A percentile compares a stretch with the other conserved stretches of the same genome.
Conservation (phyloP, 2,888 invertebrate genomes). For the Chironomus tentans region DNA sequence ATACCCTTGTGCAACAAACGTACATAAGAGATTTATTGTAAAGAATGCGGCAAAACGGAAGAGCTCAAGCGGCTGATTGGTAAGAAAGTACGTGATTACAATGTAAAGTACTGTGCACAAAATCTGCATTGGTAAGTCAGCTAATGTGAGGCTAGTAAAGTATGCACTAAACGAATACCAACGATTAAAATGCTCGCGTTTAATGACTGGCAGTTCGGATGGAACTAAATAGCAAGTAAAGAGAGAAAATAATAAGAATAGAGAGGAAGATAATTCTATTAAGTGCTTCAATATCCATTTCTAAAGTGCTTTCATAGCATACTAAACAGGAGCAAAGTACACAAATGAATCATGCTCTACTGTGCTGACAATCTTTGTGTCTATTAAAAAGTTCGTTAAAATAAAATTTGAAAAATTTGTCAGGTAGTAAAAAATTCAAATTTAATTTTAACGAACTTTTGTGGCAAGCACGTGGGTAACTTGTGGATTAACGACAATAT, state of each 20-base stretch:
- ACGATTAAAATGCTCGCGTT: slow-evolving; percentile 76
- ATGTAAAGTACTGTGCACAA: slow-evolving; percentile 67
- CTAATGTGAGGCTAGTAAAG: slow-evolving; percentile 66
- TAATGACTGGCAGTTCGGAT: slow-evolving; percentile 67
- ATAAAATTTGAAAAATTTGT: too few relatives aligned
- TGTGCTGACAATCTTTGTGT: too few relatives aligned
- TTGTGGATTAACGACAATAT: background rate
- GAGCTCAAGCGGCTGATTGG: slow-evolving; percentile 72
- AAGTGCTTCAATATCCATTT: too few relatives aligned
- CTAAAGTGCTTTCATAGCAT: too few relatives aligned
- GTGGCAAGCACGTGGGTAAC: too few relatives aligned
- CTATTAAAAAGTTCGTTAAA: too few relatives aligned
- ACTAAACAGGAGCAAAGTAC: too few relatives aligned
- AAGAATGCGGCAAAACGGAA: slow-evolving; percentile 62
- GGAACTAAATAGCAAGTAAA: slow-evolving; percentile 53
- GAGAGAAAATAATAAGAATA: background rate
- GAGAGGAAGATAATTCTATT: background rate
- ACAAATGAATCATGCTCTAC: too few relatives aligned
- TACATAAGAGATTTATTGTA: slow-evolving; percentile 63
- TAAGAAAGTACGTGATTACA: slow-evolving; percentile 73
- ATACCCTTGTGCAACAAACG: slow-evolving; percentile 75
- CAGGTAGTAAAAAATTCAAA: too few relatives aligned
- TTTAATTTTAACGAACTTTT: too few relatives aligned
- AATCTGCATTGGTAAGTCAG: slow-evolving; percentile 74
- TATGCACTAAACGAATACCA: slow-evolving; percentile 83